These are phyloP conservation scores for Rutilus rutilus DNA, from an alignment of 2,113 vertebrate species.

Conservation along the genomic window DNA sequence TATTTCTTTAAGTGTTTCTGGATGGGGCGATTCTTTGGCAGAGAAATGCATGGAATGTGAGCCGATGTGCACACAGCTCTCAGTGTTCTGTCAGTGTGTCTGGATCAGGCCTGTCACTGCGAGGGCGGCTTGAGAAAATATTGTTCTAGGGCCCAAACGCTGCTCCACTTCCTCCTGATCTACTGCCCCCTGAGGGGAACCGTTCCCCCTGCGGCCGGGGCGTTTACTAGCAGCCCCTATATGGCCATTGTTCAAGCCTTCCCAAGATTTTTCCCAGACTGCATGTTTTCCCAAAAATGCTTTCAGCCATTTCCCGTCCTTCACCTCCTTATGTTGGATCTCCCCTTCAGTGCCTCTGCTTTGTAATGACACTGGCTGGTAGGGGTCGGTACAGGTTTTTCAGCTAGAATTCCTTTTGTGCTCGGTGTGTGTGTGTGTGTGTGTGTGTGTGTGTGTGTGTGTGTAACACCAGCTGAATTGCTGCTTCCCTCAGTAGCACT, in stretches of 20 bases:
- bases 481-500: neutral
- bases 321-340: slow-evolving; percentile 3
- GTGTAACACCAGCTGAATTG: neutral
- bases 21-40: neutral
- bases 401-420: neutral
- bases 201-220: slow-evolving; percentile 60
- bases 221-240: slow-evolving; percentile 30
- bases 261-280: slow-evolving; percentile 4
- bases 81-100: neutral
- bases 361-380: neutral
- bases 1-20: neutral
- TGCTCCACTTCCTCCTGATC: slow-evolving; percentile 66
- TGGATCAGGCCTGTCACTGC: neutral
- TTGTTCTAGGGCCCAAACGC: slow-evolving; percentile 54
- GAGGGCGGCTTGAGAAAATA: slow-evolving; percentile 53
- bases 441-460: neutral
- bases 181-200: slow-evolving; percentile 56
- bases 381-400: neutral
- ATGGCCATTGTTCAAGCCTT: slow-evolving; percentile 32
- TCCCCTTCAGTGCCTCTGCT: neutral
- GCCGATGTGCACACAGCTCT: neutral
- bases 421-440: too few species aligned
- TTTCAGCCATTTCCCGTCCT: slow-evolving; percentile 47
- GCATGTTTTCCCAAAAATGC: slow-evolving; percentile 19
- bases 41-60: neutral